Percentiles rank a stretch among this genome's conserved stretches.
Conservation (phyloP, 2,113 vertebrate species). For the Tympanuchus pallidicinctus region DNA sequence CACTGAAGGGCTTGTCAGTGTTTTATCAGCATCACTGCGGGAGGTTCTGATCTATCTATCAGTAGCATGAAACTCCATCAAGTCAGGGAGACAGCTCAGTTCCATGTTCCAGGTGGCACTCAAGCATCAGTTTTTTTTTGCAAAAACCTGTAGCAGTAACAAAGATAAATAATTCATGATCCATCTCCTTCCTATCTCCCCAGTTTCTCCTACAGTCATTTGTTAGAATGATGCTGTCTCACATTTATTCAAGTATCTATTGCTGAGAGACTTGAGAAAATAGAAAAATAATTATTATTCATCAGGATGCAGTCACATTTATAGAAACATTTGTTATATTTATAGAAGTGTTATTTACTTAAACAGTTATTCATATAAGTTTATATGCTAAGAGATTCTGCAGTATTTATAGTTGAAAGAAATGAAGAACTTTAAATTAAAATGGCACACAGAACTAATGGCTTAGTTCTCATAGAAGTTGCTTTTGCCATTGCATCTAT, state of each 20-base stretch:
- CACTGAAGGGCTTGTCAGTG: background rate
- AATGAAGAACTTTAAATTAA: conserved; percentile 34
- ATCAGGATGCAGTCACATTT: conserved; percentile 32
- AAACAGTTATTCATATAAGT: background rate
- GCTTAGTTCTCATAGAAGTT: background rate
- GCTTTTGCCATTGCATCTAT: background rate
- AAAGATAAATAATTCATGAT: conserved; percentile 37
- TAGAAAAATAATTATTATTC: conserved; percentile 61
- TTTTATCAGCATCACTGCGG: background rate
- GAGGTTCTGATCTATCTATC: background rate
- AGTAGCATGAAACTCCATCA: background rate
- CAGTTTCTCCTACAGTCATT: background rate
- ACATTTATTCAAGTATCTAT: conserved; percentile 38
- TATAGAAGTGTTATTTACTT: conserved; percentile 43
- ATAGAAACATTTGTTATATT: conserved; percentile 42
- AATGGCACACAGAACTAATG: background rate
- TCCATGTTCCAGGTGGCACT: background rate
- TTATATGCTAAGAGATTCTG: conserved; percentile 7
- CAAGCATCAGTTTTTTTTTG: background rate
- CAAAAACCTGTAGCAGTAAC: background rate
- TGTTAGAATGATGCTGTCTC: conserved; percentile 18
- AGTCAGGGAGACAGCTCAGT: background rate
- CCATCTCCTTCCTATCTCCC: background rate
- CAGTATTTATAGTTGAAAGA: conserved; percentile 21
- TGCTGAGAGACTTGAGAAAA: conserved; percentile 37